These are phyloP conservation scores for Dromaius novaehollandiae DNA, from an alignment of 2,113 vertebrate genomes.

Conservation along the genomic window DNA sequence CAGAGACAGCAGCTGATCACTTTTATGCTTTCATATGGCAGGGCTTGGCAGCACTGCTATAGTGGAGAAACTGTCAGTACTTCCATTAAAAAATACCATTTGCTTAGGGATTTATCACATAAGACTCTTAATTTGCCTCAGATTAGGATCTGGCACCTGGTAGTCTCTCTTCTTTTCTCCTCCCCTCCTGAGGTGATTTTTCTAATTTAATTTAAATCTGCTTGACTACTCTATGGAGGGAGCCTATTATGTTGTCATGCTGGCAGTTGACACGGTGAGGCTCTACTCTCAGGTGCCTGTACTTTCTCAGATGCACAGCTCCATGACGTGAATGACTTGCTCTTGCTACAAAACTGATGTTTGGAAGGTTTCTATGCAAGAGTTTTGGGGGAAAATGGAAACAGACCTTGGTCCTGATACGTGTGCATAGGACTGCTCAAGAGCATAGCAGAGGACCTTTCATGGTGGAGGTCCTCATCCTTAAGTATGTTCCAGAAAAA, in stretches of 20 bases:
- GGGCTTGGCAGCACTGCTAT: not conserved
- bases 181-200: slow-evolving; percentile 1
- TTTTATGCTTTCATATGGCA: slow-evolving; percentile 21
- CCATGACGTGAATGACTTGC: not conserved
- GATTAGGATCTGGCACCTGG: not conserved
- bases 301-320: not conserved
- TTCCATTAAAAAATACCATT: not conserved
- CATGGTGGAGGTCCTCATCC: not conserved
- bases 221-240: not conserved
- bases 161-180: not conserved
- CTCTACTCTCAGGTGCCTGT: not conserved
- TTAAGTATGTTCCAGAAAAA: too few relatives aligned
- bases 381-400: not conserved
- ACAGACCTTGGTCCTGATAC: too few relatives aligned
- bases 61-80: not conserved
- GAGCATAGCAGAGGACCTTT: not conserved
- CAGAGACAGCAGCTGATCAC: slow-evolving; percentile 4
- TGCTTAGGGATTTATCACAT: not conserved
- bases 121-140: slow-evolving; percentile 27
- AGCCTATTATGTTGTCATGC: not conserved
- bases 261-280: rapidly evolving
- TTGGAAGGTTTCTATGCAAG: not conserved
- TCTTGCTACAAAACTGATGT: not conserved
- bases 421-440: too few relatives aligned
- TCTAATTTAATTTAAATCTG: slow-evolving; percentile 30